Evolutionary conservation across 2,797 vertebrate genomes (phyloP), one percentile per base, ranked within the genome.

Genomic region (Alfaro cultratus): DNA sequence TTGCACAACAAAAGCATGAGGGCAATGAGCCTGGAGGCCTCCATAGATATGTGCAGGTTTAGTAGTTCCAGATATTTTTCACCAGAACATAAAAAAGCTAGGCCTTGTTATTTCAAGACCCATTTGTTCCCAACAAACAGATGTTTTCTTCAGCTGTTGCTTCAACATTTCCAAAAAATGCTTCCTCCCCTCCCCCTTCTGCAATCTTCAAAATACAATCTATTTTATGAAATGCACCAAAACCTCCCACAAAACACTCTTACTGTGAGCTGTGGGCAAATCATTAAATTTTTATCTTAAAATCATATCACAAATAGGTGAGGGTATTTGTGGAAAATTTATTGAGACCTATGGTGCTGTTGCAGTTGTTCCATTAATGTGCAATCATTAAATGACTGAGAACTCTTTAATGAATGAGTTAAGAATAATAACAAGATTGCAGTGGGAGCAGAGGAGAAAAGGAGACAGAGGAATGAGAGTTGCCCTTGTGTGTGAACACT

Each of bases 401-500:
- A 91, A 87, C 89, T 93, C 81, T 79, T 82, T 83, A 95, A 95
- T 95, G 93, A 95, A 90, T 75, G 77, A 93, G 92, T 95, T 94
- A 94, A 90, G 88, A 95, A 94, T 95, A 94, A 94, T 96, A 93
- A 94, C 83, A 92, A 87, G 90, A 94, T 92, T 94, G 92, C 87
- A 93, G 82, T 82, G 83, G 83, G 87, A 90, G 84, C 85, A 87
- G 83, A 86, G 75, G 86, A 86, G 89, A 89, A 78, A 86, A 75
- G 80, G 76, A 86, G 88, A 83, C 76, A 74, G 81, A 89, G 83
- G 91, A 91, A 91, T 89, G 89, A 95, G 88, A 86, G 87, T 85
- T 93, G 81, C 88, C 90, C 91, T 96, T 96, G 95, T 96, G 79
- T 79, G 77, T 51, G 73, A 93, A 96, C 96, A 96, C 82, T 92